Evolutionary conservation across 2,888 invertebrate genomes (phyloP).

Genomic region (Amiota communis): DNA sequence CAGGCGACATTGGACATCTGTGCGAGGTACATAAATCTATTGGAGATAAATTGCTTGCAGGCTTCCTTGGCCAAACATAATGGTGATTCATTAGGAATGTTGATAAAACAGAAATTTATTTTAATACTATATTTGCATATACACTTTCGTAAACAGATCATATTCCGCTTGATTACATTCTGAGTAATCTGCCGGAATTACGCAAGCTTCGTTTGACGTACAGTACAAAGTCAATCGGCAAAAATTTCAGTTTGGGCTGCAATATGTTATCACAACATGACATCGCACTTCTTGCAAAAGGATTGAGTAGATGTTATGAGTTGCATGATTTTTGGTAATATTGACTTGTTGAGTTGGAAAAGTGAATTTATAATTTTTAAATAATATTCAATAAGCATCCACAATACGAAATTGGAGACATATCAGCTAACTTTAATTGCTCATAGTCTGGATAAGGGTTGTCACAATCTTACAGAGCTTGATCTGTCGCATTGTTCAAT

Average conservation of each 20-base stretch:
- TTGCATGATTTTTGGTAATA: constrained; percentile 67
- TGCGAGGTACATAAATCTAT: no score
- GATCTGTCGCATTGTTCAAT: constrained; percentile 67
- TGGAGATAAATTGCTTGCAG: no score
- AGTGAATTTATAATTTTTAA: background rate
- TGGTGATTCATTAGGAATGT: no score
- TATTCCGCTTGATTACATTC: constrained; percentile 72
- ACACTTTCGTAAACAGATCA: constrained; percentile 61
- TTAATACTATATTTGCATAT: no score
- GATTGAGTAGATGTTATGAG: constrained; percentile 70
- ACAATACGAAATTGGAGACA: background rate
- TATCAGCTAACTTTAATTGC: constrained; percentile 62
- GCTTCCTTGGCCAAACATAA: no score
- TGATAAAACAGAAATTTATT: no score
- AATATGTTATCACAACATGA: constrained; percentile 70
- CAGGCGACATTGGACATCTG: no score
- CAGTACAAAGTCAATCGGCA: constrained; percentile 70
- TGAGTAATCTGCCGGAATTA: constrained; percentile 71
- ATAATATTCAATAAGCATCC: background rate
- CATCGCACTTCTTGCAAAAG: constrained; percentile 63
- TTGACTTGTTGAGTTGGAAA: no score
- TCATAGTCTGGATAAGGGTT: constrained; percentile 70
- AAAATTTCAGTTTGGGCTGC: constrained; percentile 70
- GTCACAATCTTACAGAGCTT: constrained; percentile 65
- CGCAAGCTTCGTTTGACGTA: constrained; percentile 69